A percentile compares a stretch with the other conserved stretches of the same genome.
phyloP scores from a whole-genome alignment of 2,113 vertebrate species.

The Melanotaenia duboulayi region DNA sequence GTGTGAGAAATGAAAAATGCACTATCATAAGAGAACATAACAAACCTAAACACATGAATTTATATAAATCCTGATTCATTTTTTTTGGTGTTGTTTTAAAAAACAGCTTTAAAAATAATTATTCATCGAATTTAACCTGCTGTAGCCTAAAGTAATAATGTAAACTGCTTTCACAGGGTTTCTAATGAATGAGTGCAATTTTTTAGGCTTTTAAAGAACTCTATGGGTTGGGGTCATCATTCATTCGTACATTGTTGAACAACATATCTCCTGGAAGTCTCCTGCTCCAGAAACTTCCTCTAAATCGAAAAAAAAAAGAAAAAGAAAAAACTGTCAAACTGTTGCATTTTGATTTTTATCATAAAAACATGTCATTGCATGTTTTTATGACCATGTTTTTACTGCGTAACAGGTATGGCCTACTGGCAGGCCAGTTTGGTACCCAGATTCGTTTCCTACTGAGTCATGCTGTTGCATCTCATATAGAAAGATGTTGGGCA shows the following conservation, averaged over 20 bases:
- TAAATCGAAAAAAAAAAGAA: not conserved
- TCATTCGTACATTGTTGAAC: not conserved
- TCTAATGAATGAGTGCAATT: conserved; percentile 6
- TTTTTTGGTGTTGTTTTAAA: no score
- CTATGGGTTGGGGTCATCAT: not conserved
- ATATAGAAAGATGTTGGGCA: not conserved
- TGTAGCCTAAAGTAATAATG: not conserved
- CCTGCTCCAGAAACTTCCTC: not conserved
- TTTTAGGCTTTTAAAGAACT: not conserved
- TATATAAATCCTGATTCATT: no score
- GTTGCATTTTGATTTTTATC: not conserved
- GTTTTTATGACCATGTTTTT: no score
- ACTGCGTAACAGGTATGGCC: not conserved
- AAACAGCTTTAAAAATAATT: no score
- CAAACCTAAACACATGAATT: no score
- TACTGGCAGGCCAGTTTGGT: not conserved
- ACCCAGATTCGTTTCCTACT: not conserved
- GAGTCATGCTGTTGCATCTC: not conserved
- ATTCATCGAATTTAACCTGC: not conserved
- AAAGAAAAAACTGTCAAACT: no score
- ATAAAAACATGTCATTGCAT: no score
- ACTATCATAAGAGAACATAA: not conserved
- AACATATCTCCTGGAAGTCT: not conserved
- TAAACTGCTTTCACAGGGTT: not conserved
- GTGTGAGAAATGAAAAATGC: not conserved